Conservation (phyloP, 2,888 invertebrate species). For the Poecilobothrus nobilitatus region DNA sequence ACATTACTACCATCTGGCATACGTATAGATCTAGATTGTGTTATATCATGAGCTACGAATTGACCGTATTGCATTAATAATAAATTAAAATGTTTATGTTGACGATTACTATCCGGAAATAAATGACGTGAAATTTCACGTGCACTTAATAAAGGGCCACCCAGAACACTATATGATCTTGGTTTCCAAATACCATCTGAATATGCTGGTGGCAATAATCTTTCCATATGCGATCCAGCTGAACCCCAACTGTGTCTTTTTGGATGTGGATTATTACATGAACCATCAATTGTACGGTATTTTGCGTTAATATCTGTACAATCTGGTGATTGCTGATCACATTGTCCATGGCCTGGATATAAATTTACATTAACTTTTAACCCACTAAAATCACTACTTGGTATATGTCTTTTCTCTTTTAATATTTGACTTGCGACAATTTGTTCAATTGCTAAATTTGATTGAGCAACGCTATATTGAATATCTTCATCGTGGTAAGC, state of each 20-base stretch:
- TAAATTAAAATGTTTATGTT: constrained; percentile 55
- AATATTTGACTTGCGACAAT: constrained; percentile 47
- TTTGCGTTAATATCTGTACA: constrained; percentile 46
- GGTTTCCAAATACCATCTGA: constrained; percentile 52
- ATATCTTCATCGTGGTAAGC: constrained; percentile 39
- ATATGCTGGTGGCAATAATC: constrained; percentile 59
- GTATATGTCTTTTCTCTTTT: constrained; percentile 41
- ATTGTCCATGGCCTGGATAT: constrained; percentile 38
- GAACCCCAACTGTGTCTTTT: constrained; percentile 55
- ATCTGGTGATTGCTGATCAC: neutral
- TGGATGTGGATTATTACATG: constrained; percentile 65
- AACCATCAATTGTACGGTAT: constrained; percentile 68
- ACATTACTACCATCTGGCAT: constrained; percentile 50
- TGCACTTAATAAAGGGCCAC: constrained; percentile 54
- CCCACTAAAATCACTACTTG: constrained; percentile 37
- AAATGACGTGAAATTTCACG: constrained; percentile 57
- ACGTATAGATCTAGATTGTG: constrained; percentile 60
- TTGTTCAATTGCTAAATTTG: constrained; percentile 47
- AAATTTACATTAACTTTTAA: constrained; percentile 40
- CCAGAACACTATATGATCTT: constrained; percentile 37
- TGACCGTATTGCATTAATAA: constrained; percentile 74
- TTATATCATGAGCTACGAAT: constrained; percentile 66
- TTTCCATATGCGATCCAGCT: constrained; percentile 54
- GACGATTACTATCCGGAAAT: constrained; percentile 51
- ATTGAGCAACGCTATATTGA: constrained; percentile 41